Conservation (phyloP, 1,140 invertebrate species). For the Drosophila equinoxialis region DNA sequence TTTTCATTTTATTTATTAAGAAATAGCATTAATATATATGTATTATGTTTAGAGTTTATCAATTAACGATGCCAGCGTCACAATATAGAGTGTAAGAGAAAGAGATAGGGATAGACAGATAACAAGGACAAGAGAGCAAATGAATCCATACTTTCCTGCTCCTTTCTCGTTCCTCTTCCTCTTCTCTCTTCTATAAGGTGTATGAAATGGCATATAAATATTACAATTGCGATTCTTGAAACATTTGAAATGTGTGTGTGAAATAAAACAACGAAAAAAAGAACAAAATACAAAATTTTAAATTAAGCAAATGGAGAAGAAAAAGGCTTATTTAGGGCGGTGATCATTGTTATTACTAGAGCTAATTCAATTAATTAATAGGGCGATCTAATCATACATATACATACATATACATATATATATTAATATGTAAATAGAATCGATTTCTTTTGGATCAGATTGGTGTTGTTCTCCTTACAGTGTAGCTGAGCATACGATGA, state of each 20-base stretch:
- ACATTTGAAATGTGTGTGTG: constrained; percentile 58
- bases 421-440: constrained; percentile 4
- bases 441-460: constrained; percentile 51
- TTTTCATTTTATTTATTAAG: constrained; percentile 66
- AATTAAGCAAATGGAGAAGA: constrained; percentile 41
- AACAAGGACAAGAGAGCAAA: background rate
- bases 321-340: background rate
- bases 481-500: constrained; percentile 38
- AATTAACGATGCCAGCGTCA: constrained; percentile 56
- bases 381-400: constrained; percentile 18
- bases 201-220: constrained; percentile 56
- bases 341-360: constrained; percentile 39
- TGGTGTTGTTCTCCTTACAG: constrained; percentile 78
- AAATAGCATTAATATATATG: constrained; percentile 74
- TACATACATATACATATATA: background rate
- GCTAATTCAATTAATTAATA: constrained; percentile 47
- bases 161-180: background rate
- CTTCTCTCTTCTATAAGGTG: background rate
- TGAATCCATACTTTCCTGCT: background rate
- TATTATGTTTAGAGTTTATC: constrained; percentile 65
- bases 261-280: constrained; percentile 45
- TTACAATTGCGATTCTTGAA: constrained; percentile 71
- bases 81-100: background rate
- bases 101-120: background rate
- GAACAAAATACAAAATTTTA: constrained; percentile 30